Evolutionary conservation across 2,888 invertebrate species (phyloP).

Genomic region (Colletes collaris): DNA sequence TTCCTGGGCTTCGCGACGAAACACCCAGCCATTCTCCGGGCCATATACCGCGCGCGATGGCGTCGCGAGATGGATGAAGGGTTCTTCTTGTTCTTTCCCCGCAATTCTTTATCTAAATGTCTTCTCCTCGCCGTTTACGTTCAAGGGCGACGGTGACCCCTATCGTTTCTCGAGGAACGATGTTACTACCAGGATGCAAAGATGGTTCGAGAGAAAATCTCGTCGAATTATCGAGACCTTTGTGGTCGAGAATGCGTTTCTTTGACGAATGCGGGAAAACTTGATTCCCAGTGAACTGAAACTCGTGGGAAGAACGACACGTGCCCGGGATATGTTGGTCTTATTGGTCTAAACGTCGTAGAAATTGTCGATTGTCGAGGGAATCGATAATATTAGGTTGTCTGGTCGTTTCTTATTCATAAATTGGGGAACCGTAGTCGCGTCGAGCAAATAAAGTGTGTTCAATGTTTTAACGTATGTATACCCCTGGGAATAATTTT

Average conservation of each 20-base stretch:
- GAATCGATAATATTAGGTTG: too few relatives aligned
- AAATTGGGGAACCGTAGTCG: too few relatives aligned
- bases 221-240: constrained; percentile 16
- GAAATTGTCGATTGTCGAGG: not conserved
- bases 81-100: constrained; percentile 50
- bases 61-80: constrained; percentile 64
- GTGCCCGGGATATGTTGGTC: not conserved
- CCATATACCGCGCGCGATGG: constrained; percentile 70
- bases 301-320: not conserved
- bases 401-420: too few relatives aligned
- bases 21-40: constrained; percentile 73
- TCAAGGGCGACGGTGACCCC: constrained; percentile 61
- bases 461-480: too few relatives aligned
- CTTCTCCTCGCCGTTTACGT: constrained; percentile 59
- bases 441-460: too few relatives aligned
- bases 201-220: not conserved
- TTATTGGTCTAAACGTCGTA: too few relatives aligned
- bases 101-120: constrained; percentile 76
- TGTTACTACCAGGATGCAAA: not conserved
- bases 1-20: constrained; percentile 62
- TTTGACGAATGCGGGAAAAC: not conserved
- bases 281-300: not conserved
- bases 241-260: not conserved
- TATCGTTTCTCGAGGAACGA: constrained; percentile 40
- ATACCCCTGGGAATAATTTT: too few relatives aligned